Conservation (phyloP, 2,797 vertebrate genomes). For the Tamandua tetradactyla region DNA sequence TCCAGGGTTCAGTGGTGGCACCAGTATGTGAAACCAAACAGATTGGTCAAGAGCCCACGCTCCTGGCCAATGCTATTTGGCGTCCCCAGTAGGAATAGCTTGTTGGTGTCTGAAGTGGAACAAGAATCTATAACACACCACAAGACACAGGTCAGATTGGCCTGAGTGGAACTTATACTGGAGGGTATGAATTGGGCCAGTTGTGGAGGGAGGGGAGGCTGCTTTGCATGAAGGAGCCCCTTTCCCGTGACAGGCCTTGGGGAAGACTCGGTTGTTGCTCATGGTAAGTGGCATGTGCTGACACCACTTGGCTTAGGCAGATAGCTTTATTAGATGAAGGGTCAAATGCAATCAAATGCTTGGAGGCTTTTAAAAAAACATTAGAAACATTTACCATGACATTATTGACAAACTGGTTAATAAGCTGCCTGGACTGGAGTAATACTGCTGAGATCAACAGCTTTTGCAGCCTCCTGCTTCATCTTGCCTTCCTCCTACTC, state of each 20-base stretch:
- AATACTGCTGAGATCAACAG: slow-evolving; percentile 56
- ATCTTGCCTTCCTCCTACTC: background rate
- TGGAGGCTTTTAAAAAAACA: slow-evolving; percentile 67
- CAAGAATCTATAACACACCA: background rate
- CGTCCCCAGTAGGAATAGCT: background rate
- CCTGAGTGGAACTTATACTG: background rate
- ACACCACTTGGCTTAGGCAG: slow-evolving; percentile 58
- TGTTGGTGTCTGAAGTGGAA: background rate
- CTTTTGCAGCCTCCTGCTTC: accelerated
- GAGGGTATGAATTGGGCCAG: background rate
- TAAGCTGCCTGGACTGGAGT: slow-evolving; percentile 31
- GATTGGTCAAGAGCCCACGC: background rate
- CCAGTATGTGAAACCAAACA: background rate
- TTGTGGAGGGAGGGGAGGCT: accelerated
- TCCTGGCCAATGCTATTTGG: background rate
- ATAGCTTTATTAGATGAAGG: slow-evolving; percentile 70
- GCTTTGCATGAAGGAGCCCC: background rate
- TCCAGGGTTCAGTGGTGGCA: background rate
- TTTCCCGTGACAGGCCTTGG: background rate
- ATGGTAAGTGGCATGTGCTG: slow-evolving; percentile 55
- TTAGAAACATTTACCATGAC: slow-evolving; percentile 64
- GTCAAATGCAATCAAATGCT: slow-evolving; percentile 67
- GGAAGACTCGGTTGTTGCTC: background rate
- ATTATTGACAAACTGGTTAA: slow-evolving; percentile 75
- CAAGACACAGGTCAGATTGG: background rate